Conservation (phyloP, 1,140 invertebrate species). For the Anadara kagoshimensis region DNA sequence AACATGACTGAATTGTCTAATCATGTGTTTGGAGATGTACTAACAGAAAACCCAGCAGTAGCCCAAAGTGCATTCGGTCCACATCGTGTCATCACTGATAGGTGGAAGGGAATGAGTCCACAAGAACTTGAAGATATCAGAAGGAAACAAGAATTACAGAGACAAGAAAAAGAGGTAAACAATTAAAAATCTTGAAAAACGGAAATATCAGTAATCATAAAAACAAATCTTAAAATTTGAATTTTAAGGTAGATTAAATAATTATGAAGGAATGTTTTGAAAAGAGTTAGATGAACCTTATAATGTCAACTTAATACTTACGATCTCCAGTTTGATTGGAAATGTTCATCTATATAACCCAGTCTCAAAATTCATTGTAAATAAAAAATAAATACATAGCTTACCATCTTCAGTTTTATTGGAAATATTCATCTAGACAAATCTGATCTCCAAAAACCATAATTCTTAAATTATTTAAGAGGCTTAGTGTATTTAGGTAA, state of each 20-base stretch:
- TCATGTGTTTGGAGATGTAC: slow-evolving; percentile 87
- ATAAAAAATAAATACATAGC: too few species aligned
- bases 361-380: too few species aligned
- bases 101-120: slow-evolving; percentile 89
- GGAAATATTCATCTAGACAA: not conserved
- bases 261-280: not conserved
- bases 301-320: too few species aligned
- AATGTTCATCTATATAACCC: too few species aligned
- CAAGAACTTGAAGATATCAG: slow-evolving; percentile 82
- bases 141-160: slow-evolving; percentile 83
- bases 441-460: not conserved
- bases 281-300: too few species aligned
- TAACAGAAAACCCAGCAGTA: slow-evolving; percentile 88
- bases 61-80: slow-evolving; percentile 86
- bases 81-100: slow-evolving; percentile 80
- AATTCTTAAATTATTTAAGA: too few species aligned
- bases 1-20: slow-evolving; percentile 92
- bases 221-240: too few species aligned
- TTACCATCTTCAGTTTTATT: not conserved
- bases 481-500: too few species aligned
- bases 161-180: slow-evolving; percentile 80
- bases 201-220: too few species aligned
- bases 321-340: too few species aligned
- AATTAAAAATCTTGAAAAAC: too few species aligned
- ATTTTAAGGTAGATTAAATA: too few species aligned